Evolutionary conservation across 2,113 vertebrate genomes (phyloP).

Genomic region (Excalfactoria chinensis): DNA sequence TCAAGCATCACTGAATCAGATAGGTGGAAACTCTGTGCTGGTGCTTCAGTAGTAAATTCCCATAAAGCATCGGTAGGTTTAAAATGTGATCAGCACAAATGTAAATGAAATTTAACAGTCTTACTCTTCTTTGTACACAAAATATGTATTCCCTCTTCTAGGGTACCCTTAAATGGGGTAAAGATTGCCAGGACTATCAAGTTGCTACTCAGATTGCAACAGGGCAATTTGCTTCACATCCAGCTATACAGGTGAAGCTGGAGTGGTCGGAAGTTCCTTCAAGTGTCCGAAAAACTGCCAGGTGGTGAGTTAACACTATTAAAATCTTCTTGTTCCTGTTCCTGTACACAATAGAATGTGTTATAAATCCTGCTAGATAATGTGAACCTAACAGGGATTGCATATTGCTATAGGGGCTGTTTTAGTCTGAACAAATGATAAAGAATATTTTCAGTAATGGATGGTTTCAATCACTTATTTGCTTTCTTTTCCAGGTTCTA

Average conservation of each 20-base stretch:
- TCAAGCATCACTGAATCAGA: slow-evolving; percentile 71
- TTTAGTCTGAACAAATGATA: neutral
- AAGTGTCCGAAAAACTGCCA: slow-evolving; percentile 43
- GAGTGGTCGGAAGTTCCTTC: slow-evolving; percentile 75
- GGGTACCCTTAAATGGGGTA: slow-evolving; percentile 79
- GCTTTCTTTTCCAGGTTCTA: slow-evolving; percentile 68
- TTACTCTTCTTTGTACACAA: neutral
- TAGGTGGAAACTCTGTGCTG: slow-evolving; percentile 83
- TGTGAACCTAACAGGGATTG: neutral
- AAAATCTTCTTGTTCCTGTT: neutral
- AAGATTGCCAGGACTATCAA: slow-evolving; percentile 77
- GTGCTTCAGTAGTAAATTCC: slow-evolving; percentile 76
- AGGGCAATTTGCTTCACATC: slow-evolving; percentile 74
- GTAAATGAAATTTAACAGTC: neutral
- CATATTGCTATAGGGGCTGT: neutral
- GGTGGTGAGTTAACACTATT: slow-evolving; percentile 69
- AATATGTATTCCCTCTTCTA: neutral
- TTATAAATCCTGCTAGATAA: neutral
- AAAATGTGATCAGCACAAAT: neutral
- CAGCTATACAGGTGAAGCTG: slow-evolving; percentile 78
- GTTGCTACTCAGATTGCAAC: slow-evolving; percentile 71
- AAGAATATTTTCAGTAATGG: neutral
- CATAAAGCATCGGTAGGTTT: slow-evolving; percentile 80
- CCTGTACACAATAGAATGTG: neutral
- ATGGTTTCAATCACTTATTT: neutral